These are phyloP conservation scores for Apamea sordens DNA, from an alignment of 2,888 invertebrate species.

Conservation along the genomic window DNA sequence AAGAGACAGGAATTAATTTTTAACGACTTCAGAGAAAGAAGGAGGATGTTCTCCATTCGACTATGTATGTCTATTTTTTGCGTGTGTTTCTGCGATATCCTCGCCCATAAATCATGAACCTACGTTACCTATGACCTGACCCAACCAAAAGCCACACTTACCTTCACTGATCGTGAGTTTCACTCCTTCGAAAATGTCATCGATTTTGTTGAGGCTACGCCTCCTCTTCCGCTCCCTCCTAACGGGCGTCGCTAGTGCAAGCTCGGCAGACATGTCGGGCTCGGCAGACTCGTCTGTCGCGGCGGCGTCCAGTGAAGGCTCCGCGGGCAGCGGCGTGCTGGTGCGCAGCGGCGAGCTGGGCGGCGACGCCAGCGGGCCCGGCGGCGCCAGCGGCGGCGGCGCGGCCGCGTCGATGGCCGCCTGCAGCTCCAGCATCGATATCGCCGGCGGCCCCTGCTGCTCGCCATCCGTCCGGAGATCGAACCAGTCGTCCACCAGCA, in stretches of 20 bases:
- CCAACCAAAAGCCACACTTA: slow-evolving; percentile 40
- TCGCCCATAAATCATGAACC: not conserved
- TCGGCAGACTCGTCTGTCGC: slow-evolving; percentile 37
- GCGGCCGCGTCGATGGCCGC: slow-evolving; percentile 78
- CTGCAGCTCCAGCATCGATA: slow-evolving; percentile 82
- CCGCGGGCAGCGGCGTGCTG: slow-evolving; percentile 28
- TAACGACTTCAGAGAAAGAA: not conserved
- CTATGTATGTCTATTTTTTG: not conserved
- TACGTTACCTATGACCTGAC: not conserved
- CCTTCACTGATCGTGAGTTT: slow-evolving; percentile 72
- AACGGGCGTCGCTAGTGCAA: not conserved
- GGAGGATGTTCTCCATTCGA: not conserved
- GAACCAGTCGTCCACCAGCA: slow-evolving; percentile 82
- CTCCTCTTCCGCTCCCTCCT: slow-evolving; percentile 73
- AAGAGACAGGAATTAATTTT: not conserved
- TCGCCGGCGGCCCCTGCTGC: slow-evolving; percentile 67
- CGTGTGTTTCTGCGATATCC: not conserved
- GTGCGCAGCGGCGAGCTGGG: slow-evolving; percentile 12
- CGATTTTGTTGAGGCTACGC: slow-evolving; percentile 59
- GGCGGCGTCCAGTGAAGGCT: not conserved
- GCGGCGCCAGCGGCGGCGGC: slow-evolving; percentile 57
- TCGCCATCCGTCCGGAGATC: slow-evolving; percentile 53
- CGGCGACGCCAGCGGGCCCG: slow-evolving; percentile 49
- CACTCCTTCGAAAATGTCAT: slow-evolving; percentile 63
- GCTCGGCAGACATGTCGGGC: slow-evolving; percentile 23